These are phyloP conservation scores for Sebastes schlegelii DNA, from an alignment of 2,113 vertebrate genomes.

Conservation along the genomic window DNA sequence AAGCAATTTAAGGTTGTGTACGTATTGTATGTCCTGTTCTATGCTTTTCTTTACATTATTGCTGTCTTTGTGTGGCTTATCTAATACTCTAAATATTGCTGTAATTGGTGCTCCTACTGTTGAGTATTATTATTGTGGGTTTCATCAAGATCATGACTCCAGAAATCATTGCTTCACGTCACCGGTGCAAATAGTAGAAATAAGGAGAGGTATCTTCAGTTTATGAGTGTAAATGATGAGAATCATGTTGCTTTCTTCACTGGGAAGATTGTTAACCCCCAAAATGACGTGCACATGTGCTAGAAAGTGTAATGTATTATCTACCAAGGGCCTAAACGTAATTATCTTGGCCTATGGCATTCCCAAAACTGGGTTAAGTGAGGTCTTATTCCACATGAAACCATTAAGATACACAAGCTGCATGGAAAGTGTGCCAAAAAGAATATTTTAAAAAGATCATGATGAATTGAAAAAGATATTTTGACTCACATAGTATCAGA, in stretches of 20 bases:
- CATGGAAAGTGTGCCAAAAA: neutral
- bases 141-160: neutral
- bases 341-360: conserved; percentile 45
- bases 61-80: conserved; percentile 48
- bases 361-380: conserved; percentile 38
- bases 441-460: neutral
- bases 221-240: too few species aligned
- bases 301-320: conserved; percentile 38
- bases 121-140: conserved; percentile 10
- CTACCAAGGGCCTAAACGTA: conserved; percentile 16
- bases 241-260: too few species aligned
- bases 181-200: conserved; percentile 14
- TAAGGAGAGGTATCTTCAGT: neutral
- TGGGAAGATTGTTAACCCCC: neutral
- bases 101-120: conserved; percentile 20
- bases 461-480: neutral
- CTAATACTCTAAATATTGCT: conserved; percentile 40
- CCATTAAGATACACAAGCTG: conserved; percentile 6
- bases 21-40: conserved; percentile 7
- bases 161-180: conserved; percentile 29
- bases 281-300: neutral
- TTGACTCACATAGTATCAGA: conserved; percentile 5
- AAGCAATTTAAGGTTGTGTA: conserved; percentile 32
- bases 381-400: conserved; percentile 25
- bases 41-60: conserved; percentile 43